Evolutionary conservation across 2,113 vertebrate genomes (phyloP).

Genomic region (Naja naja): DNA sequence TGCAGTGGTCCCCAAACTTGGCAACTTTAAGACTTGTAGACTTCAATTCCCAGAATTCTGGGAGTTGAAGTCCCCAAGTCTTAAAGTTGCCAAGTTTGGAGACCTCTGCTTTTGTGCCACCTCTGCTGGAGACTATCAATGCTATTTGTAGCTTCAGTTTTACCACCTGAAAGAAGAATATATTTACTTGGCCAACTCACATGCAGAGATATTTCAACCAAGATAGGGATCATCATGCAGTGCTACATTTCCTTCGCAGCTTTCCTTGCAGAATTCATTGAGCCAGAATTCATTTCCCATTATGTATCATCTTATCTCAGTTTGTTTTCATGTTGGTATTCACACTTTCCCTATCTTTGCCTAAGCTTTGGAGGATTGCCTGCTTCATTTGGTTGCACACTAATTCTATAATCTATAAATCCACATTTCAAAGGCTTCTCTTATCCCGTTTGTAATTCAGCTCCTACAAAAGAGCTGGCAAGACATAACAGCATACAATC

Average conservation of each 20-base stretch:
- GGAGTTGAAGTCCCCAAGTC: too few species aligned
- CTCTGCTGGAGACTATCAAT: neutral
- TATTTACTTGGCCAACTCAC: neutral
- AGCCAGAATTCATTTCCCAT: neutral
- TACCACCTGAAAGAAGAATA: neutral
- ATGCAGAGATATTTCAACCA: neutral
- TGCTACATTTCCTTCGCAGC: neutral
- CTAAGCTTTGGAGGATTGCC: neutral
- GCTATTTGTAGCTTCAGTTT: neutral
- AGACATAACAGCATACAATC: neutral
- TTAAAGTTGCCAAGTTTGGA: too few species aligned
- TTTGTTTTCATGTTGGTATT: neutral
- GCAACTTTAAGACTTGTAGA: too few species aligned
- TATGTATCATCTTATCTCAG: neutral
- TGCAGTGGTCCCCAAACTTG: neutral
- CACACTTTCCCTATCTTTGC: neutral
- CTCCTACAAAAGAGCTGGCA: neutral
- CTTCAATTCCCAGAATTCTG: too few species aligned
- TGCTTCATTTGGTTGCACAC: neutral
- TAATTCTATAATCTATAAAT: neutral
- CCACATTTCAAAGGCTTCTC: neutral
- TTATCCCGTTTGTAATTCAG: neutral
- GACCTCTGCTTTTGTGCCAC: neutral
- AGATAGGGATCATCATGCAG: neutral
- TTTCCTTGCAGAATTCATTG: neutral